Evolutionary conservation across 2,888 invertebrate genomes (phyloP), one percentile per base, ranked within the genome.

Genomic region (Ormyrus labotus): DNA sequence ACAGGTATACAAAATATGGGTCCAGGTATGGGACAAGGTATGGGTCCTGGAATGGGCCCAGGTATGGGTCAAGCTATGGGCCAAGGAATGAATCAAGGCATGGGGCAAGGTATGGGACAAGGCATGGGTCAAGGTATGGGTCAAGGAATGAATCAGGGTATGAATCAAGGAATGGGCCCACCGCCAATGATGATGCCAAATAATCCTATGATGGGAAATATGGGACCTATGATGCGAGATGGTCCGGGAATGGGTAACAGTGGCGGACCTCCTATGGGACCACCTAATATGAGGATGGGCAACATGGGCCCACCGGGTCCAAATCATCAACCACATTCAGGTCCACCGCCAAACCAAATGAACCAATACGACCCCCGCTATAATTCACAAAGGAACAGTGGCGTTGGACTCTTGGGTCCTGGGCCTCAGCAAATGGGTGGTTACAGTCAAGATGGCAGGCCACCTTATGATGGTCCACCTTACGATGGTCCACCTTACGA

Each of bases 251-350:
- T 78, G 78, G 80, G 53, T 92, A 92, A 85, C 13, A 58, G 11
- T 11, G 72, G 69, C 3, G 74, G 76, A 4, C 68, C 34, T 34
- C 34, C 60, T 13, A 71, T 70, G 76, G 72, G 55, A 0, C 93
- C 93, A 0, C 93, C 94, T 0, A 89, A 68, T 10, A 80, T 94
- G 84, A 93, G 93, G 10, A 92, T 94, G 86, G 92, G 93, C 61
- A 93, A 93, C 50, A 82, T 86, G 84, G 81, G 81, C 6, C 78
- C 74, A n/a, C 73, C 68, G 9, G 81, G 78, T 0, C 70, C 80
- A 6, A 75, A 70, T 53, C 50, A 69, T 11, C 53, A 55, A 19
- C 51, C 48, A 10, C 57, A 53, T 53, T 51, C 51, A 1, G 67
- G 53, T 9, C 78, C 72, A 13, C n/a, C 67, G 3, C 86, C 85